These are phyloP conservation scores for Nymphalis polychloros DNA, from an alignment of 2,888 invertebrate species.

Conservation along the genomic window DNA sequence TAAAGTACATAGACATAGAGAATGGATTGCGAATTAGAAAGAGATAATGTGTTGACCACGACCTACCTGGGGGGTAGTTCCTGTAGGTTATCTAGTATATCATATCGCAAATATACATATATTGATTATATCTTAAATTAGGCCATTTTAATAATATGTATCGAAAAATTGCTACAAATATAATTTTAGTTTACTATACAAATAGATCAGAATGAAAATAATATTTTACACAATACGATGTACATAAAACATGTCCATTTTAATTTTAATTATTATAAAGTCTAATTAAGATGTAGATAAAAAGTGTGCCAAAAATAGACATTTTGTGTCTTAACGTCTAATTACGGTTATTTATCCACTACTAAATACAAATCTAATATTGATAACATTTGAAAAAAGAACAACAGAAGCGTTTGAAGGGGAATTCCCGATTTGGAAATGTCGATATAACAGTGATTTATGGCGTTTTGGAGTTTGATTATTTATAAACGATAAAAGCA, in stretches of 20 bases:
- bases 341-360: neutral
- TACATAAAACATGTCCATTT: constrained; percentile 12
- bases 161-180: neutral
- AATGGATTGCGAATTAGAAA: no score
- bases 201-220: neutral
- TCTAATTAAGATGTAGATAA: constrained; percentile 17
- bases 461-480: no score
- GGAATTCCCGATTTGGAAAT: no score
- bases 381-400: neutral
- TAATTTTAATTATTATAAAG: constrained; percentile 5
- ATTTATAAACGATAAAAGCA: no score
- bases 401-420: no score
- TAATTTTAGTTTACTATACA: neutral
- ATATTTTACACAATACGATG: constrained; percentile 1
- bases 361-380: neutral
- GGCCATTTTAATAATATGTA: neutral
- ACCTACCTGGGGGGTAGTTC: no score
- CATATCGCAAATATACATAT: neutral
- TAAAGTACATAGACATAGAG: no score
- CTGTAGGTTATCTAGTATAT: no score
- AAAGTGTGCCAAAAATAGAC: constrained; percentile 32
- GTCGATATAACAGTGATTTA: no score
- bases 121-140: neutral
- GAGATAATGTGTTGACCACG: no score
- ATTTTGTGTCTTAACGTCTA: constrained; percentile 12